Conservation (phyloP, 2,797 vertebrate species). For the Pseudochromis fuscus region DNA sequence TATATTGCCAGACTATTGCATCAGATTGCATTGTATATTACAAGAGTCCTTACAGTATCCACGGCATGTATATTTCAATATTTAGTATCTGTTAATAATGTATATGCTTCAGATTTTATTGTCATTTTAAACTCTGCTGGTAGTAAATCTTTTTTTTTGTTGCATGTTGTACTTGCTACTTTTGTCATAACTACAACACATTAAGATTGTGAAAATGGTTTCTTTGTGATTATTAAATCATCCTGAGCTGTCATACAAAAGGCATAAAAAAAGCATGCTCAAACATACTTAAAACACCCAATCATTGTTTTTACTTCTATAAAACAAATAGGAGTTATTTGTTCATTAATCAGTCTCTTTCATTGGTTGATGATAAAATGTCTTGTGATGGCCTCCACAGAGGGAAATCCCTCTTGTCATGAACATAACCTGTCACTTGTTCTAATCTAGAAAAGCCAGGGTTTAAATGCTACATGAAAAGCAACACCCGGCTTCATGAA, state of each 20-base stretch:
- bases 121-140: neutral
- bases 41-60: conserved; percentile 23
- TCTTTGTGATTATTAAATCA: conserved; percentile 1
- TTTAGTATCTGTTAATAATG: neutral
- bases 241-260: neutral
- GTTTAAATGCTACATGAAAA: conserved; percentile 48
- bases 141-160: neutral
- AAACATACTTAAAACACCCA: conserved; percentile 27
- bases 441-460: conserved; percentile 38
- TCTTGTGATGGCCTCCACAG: conserved; percentile 26
- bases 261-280: conserved; percentile 5
- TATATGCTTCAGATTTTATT: neutral
- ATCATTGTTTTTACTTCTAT: conserved; percentile 34
- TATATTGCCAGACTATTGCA: too few species aligned
- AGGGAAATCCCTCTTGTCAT: conserved; percentile 21
- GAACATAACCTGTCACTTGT: conserved; percentile 24
- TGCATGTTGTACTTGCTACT: neutral
- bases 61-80: neutral
- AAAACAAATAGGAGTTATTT: conserved; percentile 34
- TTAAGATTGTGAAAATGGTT: neutral
- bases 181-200: neutral
- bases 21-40: neutral
- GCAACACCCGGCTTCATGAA: conserved; percentile 40
- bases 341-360: conserved; percentile 45
- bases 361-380: conserved; percentile 29